These are phyloP conservation scores for Peromyscus melanophrys DNA, from an alignment of 2,797 vertebrate species.

Conservation along the genomic window DNA sequence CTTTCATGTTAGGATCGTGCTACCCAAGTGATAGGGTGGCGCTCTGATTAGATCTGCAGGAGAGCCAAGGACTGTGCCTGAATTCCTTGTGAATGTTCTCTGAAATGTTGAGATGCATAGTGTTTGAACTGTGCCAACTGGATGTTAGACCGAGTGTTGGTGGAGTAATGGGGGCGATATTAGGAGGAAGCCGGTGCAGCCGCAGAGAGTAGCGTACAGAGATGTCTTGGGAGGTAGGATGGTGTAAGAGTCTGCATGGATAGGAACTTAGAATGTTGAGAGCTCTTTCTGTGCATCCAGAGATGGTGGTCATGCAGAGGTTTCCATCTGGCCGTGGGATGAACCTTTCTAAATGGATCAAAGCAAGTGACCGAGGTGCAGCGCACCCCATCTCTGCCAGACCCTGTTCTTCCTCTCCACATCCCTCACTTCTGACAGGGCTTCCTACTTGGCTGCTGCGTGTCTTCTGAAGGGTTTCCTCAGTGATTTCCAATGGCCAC, in stretches of 20 bases:
- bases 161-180: not conserved
- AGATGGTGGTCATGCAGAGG: conserved; percentile 24
- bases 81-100: not conserved
- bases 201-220: not conserved
- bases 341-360: not conserved
- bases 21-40: not conserved
- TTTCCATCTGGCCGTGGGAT: not conserved
- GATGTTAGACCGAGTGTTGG: not conserved
- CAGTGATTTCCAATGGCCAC: not conserved
- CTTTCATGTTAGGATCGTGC: not conserved
- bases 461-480: conserved; percentile 56
- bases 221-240: not conserved
- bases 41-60: not conserved
- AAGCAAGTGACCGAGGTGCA: not conserved
- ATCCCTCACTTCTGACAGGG: not conserved
- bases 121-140: not conserved
- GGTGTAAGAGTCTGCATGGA: not conserved
- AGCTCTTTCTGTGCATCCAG: conserved; percentile 9
- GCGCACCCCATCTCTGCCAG: not conserved
- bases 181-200: not conserved
- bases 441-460: conserved; percentile 10
- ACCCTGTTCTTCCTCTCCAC: not conserved
- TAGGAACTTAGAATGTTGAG: not conserved
- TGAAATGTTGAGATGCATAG: conserved; percentile 3
- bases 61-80: not conserved